Percentiles rank a stretch among this genome's conserved stretches.
phyloP scores from a whole-genome alignment of 2,113 vertebrate species.

The Ptilorrhoa leucosticta region DNA sequence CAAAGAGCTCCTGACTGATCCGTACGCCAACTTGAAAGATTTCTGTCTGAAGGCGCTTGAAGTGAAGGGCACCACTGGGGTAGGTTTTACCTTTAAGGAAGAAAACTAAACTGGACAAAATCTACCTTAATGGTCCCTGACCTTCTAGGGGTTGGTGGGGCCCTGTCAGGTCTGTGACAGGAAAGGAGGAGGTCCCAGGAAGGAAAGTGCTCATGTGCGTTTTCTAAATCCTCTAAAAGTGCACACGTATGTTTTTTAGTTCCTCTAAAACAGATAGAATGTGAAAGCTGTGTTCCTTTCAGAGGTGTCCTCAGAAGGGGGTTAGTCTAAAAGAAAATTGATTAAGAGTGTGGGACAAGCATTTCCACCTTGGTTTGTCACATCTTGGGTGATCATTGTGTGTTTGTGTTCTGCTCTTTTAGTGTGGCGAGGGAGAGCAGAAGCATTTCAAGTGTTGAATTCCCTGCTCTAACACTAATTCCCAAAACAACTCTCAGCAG shows the following conservation, averaged over 20 bases:
- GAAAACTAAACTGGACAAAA: not conserved
- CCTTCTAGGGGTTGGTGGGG: not conserved
- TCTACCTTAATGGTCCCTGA: not conserved
- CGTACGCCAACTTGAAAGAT: constrained; percentile 78
- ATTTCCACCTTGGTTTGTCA: not conserved
- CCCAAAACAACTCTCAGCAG: not conserved
- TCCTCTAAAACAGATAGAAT: not conserved
- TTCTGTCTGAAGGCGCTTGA: constrained; percentile 85
- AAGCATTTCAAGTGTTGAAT: not conserved
- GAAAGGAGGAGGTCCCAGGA: not conserved
- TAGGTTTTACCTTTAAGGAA: constrained; percentile 42
- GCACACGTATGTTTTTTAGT: not conserved
- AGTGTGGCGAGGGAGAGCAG: not conserved
- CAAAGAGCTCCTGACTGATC: constrained; percentile 85
- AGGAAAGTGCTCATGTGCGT: not conserved
- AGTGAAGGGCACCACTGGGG: constrained; percentile 62
- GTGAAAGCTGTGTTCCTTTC: not conserved
- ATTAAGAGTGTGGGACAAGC: not conserved
- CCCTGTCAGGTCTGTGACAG: not conserved
- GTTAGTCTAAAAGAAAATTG: not conserved
- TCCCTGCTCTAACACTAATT: not conserved
- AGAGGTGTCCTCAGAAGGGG: not conserved
- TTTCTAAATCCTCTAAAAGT: not conserved
- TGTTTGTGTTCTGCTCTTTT: not conserved
- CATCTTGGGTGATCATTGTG: rapidly evolving